Percentiles rank a stretch among this genome's conserved stretches.
Evolutionary conservation across 2,113 vertebrate species (phyloP).

Genomic region (Hassar affinis): DNA sequence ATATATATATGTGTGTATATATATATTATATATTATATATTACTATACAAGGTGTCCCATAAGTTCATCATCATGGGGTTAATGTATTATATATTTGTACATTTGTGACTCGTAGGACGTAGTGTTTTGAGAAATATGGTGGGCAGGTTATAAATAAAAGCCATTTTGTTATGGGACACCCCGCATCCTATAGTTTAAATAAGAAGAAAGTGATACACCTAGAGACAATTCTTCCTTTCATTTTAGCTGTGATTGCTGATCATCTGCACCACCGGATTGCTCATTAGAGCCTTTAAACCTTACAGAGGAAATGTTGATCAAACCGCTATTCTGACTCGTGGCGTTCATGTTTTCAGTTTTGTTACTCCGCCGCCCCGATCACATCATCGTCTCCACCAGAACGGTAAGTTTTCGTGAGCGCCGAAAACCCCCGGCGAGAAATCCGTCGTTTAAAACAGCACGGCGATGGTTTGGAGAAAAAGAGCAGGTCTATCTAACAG

Average conservation of each 20-base stretch:
- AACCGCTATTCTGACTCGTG: not conserved
- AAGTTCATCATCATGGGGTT: not conserved
- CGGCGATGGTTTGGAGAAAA: conserved; percentile 26
- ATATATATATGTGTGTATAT: too few relatives aligned
- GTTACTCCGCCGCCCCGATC: not conserved
- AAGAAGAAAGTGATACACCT: not conserved
- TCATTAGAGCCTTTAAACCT: not conserved
- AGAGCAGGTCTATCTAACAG: conserved; percentile 31
- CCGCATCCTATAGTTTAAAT: not conserved
- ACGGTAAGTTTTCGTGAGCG: conserved; percentile 29
- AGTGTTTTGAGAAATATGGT: not conserved
- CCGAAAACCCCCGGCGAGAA: conserved; percentile 27
- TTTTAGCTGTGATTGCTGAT: not conserved
- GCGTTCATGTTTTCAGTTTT: too few relatives aligned
- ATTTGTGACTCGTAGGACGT: not conserved
- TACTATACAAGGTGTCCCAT: not conserved
- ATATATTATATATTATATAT: not conserved
- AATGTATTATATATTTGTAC: not conserved
- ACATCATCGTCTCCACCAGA: conserved; percentile 23
- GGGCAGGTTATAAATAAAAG: not conserved
- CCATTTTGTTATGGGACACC: not conserved
- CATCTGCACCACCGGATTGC: conserved; percentile 3
- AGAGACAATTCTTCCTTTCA: not conserved
- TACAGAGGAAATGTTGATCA: not conserved
- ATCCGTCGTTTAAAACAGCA: conserved; percentile 46